Evolutionary conservation across 2,888 invertebrate species (phyloP).

Genomic region (Caenorhabditis sp.): DNA sequence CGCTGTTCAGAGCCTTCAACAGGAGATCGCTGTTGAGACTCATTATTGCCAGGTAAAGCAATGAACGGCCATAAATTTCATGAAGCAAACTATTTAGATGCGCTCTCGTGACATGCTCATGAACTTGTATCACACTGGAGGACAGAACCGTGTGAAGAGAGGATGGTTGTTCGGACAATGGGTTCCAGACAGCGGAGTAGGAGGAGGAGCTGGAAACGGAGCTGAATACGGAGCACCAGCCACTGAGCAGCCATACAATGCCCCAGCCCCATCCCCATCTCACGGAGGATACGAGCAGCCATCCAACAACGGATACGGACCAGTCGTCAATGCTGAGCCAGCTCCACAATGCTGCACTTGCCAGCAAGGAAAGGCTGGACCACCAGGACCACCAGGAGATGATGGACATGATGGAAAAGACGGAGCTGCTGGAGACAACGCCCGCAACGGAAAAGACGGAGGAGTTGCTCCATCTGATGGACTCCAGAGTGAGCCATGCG

Average conservation of each 20-base stretch:
- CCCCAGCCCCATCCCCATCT: constrained; percentile 61
- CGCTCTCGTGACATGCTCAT: constrained; percentile 80
- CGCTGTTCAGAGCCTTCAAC: constrained; percentile 81
- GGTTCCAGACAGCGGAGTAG: constrained; percentile 76
- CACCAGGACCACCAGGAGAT: constrained; percentile 75
- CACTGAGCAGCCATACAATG: constrained; percentile 67
- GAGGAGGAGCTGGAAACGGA: constrained; percentile 70
- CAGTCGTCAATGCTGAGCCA: constrained; percentile 79
- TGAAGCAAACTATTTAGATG: constrained; percentile 62
- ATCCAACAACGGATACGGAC: constrained; percentile 70
- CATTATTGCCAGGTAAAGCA: constrained; percentile 80
- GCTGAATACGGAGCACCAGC: constrained; percentile 79
- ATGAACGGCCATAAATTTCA: too few species aligned
- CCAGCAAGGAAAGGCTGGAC: constrained; percentile 79
- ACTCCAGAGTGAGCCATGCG: constrained; percentile 77
- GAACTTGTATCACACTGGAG: constrained; percentile 74
- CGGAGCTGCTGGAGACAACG: constrained; percentile 74
- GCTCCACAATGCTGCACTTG: constrained; percentile 79
- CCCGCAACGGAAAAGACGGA: constrained; percentile 74
- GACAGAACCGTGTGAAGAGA: constrained; percentile 67
- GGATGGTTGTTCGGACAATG: constrained; percentile 78
- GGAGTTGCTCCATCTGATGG: constrained; percentile 71
- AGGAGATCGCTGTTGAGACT: constrained; percentile 79
- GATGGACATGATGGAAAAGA: constrained; percentile 73
- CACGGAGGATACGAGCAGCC: constrained; percentile 61